Base-by-base conservation (phyloP, 2,113 vertebrate genomes). In the Cinclus mexicanus region DNA sequence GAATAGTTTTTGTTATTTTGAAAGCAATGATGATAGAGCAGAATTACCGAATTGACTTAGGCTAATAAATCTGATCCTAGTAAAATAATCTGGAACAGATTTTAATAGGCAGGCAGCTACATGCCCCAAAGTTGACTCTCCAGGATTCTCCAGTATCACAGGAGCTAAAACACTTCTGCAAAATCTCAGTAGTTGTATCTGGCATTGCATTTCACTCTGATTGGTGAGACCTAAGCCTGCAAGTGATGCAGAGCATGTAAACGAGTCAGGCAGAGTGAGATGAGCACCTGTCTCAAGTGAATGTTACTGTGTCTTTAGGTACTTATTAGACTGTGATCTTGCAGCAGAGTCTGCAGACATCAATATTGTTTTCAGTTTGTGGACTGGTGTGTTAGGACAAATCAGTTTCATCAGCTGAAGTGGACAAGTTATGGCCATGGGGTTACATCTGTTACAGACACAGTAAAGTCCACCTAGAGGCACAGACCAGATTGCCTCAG, bases 381-480 rank as follows among this genome's bases (percentile, higher is more conserved):
- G 39, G 37, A 44, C n/a, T 28, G 13, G 9, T n/a, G 24, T 80
- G 42, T 84, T 87, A 52, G 69, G 26, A 24, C 21, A 83, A 76
- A 72, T 63, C 18, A 22, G 12, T 56, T 89, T 53, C 7, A 41
- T 52, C n/a, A 44, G 17, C 63, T 87, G 50, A 64, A 72, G 33
- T 68, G 35, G 26, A 57, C 0, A 0, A 47, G 37, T 31, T 72
- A 18, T 9, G 29, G 59, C 46, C 26, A 6, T 0, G 2, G 72
- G 29, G 21, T 60, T 13, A 2, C 35, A 42, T 91, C 25, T 72
- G 12, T 74, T 72, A 24, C 1, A 69, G 86, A 22, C 16, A 10
- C 6, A 64, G 39, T 67, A 46, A 68, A 2, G 0, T 28, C 26
- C 18, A 17, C 56, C 49, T 44, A 9, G 37, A 56, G 67, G 41